Evolutionary conservation across 2,113 vertebrate species (phyloP).

Genomic region (Pedetes capensis): DNA sequence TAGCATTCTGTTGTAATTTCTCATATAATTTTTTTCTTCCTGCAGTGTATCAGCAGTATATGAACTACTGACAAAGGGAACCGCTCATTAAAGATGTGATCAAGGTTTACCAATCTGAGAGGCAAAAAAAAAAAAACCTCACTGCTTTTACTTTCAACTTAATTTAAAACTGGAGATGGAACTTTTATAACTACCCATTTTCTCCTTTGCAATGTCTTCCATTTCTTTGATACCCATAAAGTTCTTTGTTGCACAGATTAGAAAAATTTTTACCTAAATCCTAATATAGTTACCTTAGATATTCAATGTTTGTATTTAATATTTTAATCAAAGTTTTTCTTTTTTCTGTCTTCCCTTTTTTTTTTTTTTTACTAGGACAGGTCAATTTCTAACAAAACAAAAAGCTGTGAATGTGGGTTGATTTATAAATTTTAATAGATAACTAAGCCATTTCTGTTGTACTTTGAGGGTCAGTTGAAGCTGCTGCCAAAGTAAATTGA

Average conservation of each 20-base stretch:
- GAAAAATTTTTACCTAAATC: slow-evolving; percentile 3
- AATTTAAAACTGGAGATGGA: not conserved
- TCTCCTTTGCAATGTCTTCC: not conserved
- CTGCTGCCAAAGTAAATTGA: not conserved
- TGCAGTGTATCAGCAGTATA: not conserved
- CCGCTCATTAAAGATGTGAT: too few relatives aligned
- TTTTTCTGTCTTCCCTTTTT: too few relatives aligned
- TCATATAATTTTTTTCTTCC: not conserved
- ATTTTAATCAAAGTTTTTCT: not conserved
- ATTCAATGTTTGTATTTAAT: not conserved
- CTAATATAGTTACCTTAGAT: not conserved
- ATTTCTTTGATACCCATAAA: not conserved
- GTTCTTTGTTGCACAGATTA: not conserved
- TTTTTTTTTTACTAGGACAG: too few relatives aligned
- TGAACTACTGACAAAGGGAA: not conserved
- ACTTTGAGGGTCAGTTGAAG: not conserved
- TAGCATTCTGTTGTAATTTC: not conserved
- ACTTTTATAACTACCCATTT: not conserved
- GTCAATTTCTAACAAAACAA: slow-evolving; percentile 1
- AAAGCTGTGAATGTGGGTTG: not conserved
- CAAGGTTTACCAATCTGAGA: not conserved
- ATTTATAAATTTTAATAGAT: not conserved
- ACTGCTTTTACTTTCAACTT: not conserved
- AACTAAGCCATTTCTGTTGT: not conserved
- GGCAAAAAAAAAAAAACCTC: not conserved